Evolutionary conservation across 1,140 invertebrate genomes (phyloP), one percentile per base, ranked within the genome.

Genomic region (Drosophila pruinosa): DNA sequence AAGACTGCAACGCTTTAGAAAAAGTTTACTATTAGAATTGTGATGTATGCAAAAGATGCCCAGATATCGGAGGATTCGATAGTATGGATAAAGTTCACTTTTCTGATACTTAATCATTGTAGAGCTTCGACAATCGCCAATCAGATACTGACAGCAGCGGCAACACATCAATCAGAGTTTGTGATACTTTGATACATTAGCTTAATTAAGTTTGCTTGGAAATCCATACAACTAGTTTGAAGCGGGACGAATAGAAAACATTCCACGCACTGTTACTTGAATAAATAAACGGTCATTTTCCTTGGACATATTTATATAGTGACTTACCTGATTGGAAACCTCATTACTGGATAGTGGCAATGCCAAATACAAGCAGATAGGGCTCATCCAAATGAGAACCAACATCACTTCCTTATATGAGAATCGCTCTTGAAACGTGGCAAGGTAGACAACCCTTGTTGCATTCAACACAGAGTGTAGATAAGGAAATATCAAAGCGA

Each of bases 11-110:
- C 68, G 78, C 14, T 89, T 7, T 0, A 48, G 48, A 43, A 52
- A 79, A 0, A 43, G 63, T 1, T 77, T 41, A 4, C 19, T 59
- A 0, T 12, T 47, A n/a, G 26, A 6, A 59, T 72, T 79, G 21
- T 74, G 89, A 5, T 86, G 39, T 14, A 89, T 89, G 50, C 85
- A 78, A 12, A 89, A 77, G 3, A 89, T 77, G 24, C 85, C 83
- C 62, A 89, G 7, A 24, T 65, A 89, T 0, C 85, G 79, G 19
- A 80, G 79, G 1, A 89, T 75, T 4, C 70, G 59, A 47, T 89
- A 89, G 6, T 61, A 89, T 1, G 62, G 21, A 41, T 67, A 68
- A 0, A 85, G 58, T 15, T 75, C 75, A 39, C 75, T 68, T 2
- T 22, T 17, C 14, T 58, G 38, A 24, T 39, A 21, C 8, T 85